Percentiles rank a stretch among this genome's conserved stretches.
Conservation (phyloP, 2,888 invertebrate species). For the Brenthis hecate region DNA sequence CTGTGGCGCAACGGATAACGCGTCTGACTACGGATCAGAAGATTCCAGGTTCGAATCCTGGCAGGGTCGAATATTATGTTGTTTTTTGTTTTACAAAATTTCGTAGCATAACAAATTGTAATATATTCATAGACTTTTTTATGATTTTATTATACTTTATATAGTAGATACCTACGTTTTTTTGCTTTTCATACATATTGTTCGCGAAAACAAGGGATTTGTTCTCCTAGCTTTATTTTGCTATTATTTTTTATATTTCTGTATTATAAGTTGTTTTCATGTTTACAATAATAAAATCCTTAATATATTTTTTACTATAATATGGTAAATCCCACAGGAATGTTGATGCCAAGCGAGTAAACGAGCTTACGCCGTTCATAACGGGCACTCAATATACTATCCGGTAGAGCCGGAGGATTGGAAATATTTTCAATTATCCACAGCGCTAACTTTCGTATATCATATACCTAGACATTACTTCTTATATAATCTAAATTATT, state of each 20-base stretch:
- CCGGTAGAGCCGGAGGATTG: neutral
- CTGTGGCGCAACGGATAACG: constrained; percentile 87
- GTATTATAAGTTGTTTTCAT: too few species aligned
- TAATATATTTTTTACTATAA: neutral
- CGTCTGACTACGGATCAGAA: constrained; percentile 88
- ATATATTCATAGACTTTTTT: neutral
- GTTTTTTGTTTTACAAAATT: constrained; percentile 5
- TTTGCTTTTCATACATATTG: too few species aligned
- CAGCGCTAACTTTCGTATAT: too few species aligned
- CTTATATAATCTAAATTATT: too few species aligned
- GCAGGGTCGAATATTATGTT: constrained; percentile 71
- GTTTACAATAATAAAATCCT: too few species aligned
- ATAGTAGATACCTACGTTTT: too few species aligned
- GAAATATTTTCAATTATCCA: neutral
- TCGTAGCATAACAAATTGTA: neutral
- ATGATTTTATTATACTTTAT: too few species aligned
- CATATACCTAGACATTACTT: too few species aligned
- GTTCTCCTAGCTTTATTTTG: too few species aligned
- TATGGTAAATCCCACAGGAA: neutral
- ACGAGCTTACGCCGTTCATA: neutral
- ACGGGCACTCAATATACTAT: neutral
- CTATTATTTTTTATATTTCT: too few species aligned
- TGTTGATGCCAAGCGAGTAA: neutral
- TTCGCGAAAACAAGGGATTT: neutral
- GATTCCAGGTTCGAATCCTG: constrained; percentile 86